Percentiles rank a stretch among this genome's conserved stretches.
Conservation (phyloP, 2,888 invertebrate genomes). For the Sialis fuliginosa region DNA sequence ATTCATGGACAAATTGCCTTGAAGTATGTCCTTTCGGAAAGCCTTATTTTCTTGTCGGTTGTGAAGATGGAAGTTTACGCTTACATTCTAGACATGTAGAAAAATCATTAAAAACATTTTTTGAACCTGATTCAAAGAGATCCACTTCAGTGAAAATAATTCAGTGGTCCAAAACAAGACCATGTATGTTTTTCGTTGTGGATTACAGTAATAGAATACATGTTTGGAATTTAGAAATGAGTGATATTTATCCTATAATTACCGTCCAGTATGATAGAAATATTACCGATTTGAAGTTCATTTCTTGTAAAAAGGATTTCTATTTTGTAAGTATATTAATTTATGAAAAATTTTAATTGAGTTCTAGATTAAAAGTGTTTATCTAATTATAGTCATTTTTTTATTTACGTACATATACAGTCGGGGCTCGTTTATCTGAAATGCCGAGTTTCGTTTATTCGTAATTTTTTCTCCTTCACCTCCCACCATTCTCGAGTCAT, state of each 20-base stretch:
- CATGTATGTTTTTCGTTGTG: slow-evolving; percentile 30
- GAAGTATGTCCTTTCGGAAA: slow-evolving; percentile 29
- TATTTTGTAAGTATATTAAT: no score
- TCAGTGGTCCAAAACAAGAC: slow-evolving; percentile 33
- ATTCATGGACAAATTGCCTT: slow-evolving; percentile 24
- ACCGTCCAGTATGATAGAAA: slow-evolving; percentile 24
- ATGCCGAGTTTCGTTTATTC: no score
- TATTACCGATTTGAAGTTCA: slow-evolving; percentile 15
- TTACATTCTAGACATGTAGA: slow-evolving; percentile 26
- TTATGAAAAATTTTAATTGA: no score
- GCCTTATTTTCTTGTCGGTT: slow-evolving; percentile 30
- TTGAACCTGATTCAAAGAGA: slow-evolving; percentile 16
- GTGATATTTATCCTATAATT: slow-evolving; percentile 29
- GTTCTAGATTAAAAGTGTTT: no score
- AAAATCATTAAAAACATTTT: slow-evolving; percentile 24
- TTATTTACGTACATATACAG: no score
- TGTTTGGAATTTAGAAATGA: slow-evolving; percentile 32
- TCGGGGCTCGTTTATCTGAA: no score
- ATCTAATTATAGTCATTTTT: no score
- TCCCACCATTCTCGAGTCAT: no score
- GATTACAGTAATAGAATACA: slow-evolving; percentile 27
- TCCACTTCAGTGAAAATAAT: slow-evolving; percentile 21
- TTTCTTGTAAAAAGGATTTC: no score
- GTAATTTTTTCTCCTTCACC: no score
- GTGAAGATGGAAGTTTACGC: slow-evolving; percentile 29